Conservation (phyloP, 2,797 vertebrate species). For the Pogoniulus pusillus region DNA sequence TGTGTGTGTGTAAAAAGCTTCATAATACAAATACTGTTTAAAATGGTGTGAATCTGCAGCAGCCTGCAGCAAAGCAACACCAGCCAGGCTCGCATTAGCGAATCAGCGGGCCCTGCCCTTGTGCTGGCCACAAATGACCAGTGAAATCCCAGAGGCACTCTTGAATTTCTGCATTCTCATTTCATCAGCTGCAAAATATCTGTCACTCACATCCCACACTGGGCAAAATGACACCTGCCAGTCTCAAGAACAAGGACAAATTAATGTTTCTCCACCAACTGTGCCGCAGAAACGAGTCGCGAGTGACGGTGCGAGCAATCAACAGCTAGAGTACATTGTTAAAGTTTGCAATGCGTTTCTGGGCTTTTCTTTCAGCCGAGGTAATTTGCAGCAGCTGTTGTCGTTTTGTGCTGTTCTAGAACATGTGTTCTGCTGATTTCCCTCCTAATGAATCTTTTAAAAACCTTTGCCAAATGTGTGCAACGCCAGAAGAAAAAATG, state of each 20-base stretch:
- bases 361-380: slow-evolving; percentile 59
- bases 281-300: slow-evolving; percentile 68
- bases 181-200: slow-evolving; percentile 89
- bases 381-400: slow-evolving; percentile 68
- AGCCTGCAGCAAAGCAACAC: slow-evolving; percentile 79
- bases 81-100: slow-evolving; percentile 78
- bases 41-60: slow-evolving; percentile 74
- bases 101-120: slow-evolving; percentile 87
- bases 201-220: slow-evolving; percentile 85
- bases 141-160: slow-evolving; percentile 92
- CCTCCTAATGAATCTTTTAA: slow-evolving; percentile 40
- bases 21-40: slow-evolving; percentile 72
- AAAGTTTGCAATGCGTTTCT: slow-evolving; percentile 69
- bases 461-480: slow-evolving; percentile 59
- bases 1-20: slow-evolving; percentile 12
- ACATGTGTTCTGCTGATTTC: slow-evolving; percentile 46
- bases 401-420: slow-evolving; percentile 35
- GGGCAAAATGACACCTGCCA: slow-evolving; percentile 96
- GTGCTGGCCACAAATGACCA: slow-evolving; percentile 94
- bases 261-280: slow-evolving; percentile 76
- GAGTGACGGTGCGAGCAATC: slow-evolving; percentile 43
- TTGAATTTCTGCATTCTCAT: slow-evolving; percentile 93
- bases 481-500: no score
- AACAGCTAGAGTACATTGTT: slow-evolving; percentile 67
- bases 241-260: slow-evolving; percentile 94